Percentiles rank a stretch among this genome's conserved stretches.
phyloP scores from a whole-genome alignment of 2,113 vertebrate species.

The Edolisoma coerulescens region DNA sequence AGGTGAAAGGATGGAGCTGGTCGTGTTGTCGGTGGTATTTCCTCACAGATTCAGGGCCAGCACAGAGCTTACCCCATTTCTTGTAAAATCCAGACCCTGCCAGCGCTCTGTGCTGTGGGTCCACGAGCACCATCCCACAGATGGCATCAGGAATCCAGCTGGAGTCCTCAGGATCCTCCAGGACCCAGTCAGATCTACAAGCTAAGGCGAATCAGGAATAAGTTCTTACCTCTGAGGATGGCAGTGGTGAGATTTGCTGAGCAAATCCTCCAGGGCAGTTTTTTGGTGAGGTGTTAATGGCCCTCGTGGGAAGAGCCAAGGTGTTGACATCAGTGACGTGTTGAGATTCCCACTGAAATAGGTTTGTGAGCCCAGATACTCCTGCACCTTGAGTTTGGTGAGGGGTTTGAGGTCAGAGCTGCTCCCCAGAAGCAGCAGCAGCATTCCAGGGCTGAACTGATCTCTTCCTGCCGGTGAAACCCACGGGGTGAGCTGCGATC shows the following conservation, averaged over 20 bases:
- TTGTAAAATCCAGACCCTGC: neutral
- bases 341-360: neutral
- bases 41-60: neutral
- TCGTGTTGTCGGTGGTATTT: neutral
- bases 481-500: fast-evolving
- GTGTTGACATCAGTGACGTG: neutral
- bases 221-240: neutral
- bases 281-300: neutral
- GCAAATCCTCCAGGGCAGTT: neutral
- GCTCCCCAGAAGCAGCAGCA: neutral
- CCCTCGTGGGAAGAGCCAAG: neutral
- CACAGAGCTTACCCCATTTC: neutral
- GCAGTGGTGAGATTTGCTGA: neutral
- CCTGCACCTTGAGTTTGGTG: neutral
- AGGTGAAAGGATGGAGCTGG: neutral
- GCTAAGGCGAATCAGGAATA: neutral
- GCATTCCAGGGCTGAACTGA: neutral
- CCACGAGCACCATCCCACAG: neutral
- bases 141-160: neutral
- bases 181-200: neutral
- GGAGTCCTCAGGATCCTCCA: neutral
- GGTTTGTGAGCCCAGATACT: neutral
- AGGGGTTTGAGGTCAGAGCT: neutral
- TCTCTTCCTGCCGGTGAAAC: neutral
- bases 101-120: neutral